Evolutionary conservation across 2,888 invertebrate genomes (phyloP).

Genomic region (Caenorhabditis sp.): DNA sequence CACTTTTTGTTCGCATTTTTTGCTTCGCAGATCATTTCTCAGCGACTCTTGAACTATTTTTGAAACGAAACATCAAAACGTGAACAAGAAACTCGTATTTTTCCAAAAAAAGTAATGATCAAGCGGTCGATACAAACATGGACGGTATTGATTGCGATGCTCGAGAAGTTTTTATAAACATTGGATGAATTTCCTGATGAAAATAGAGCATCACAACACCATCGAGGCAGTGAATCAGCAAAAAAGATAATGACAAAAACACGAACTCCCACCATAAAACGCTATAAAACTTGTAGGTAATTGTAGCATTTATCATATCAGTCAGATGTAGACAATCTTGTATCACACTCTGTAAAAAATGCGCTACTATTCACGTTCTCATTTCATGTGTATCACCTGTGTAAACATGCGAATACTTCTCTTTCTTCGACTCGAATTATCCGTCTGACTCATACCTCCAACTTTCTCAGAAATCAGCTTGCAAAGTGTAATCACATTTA

Average conservation of each 20-base stretch:
- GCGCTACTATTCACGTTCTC: no score
- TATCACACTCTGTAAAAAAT: constrained; percentile 24
- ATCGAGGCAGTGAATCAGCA: constrained; percentile 29
- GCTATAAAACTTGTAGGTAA: constrained; percentile 33
- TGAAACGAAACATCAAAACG: no score
- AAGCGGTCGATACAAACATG: not conserved
- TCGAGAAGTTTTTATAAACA: constrained; percentile 6
- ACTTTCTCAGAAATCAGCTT: constrained; percentile 19
- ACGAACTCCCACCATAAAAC: constrained; percentile 35
- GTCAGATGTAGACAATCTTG: constrained; percentile 37
- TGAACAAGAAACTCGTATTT: no score
- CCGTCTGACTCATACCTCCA: constrained; percentile 18
- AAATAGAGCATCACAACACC: constrained; percentile 35
- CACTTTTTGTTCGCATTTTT: no score
- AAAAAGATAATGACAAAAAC: constrained; percentile 34
- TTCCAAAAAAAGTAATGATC: not conserved
- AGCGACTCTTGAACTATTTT: no score
- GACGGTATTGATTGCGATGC: not conserved
- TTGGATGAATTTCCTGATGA: constrained; percentile 32
- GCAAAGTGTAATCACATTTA: constrained; percentile 31
- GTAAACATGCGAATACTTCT: constrained; percentile 32
- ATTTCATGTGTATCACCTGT: no score
- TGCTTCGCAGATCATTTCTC: no score
- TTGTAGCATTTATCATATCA: constrained; percentile 40
- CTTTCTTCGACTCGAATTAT: constrained; percentile 17